These are phyloP conservation scores for Delichon dasypus DNA, from an alignment of 2,797 vertebrate species.

Conservation along the genomic window DNA sequence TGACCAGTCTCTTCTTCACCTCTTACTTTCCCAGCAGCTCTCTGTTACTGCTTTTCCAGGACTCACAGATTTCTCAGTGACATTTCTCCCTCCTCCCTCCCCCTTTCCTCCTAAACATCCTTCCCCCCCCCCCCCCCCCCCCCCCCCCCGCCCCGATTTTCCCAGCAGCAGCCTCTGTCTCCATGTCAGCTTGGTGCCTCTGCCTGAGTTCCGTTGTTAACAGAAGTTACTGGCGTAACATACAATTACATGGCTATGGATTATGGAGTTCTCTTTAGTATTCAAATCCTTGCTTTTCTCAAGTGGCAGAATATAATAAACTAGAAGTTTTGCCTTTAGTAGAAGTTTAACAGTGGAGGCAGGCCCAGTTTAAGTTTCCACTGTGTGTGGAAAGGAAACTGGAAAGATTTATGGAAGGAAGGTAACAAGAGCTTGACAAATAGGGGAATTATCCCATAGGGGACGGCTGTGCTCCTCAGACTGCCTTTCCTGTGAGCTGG, in stretches of 20 bases:
- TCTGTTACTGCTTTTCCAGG: neutral
- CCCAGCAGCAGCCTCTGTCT: neutral
- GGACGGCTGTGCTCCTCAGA: neutral
- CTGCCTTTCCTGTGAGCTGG: neutral
- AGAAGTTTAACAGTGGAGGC: neutral
- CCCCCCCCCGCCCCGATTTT: too few species aligned
- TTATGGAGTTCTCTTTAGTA: slow-evolving; percentile 1
- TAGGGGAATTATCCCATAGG: neutral
- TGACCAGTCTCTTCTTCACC: neutral
- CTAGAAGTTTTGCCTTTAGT: neutral
- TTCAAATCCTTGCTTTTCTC: slow-evolving; percentile 17
- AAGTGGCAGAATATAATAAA: neutral
- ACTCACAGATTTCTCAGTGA: neutral
- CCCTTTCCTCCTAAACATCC: neutral
- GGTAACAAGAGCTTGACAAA: slow-evolving; percentile 4
- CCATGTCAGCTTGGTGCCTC: neutral
- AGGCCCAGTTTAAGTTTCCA: neutral
- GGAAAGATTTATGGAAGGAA: slow-evolving; percentile 40
- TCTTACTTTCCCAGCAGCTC: neutral
- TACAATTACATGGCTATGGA: neutral
- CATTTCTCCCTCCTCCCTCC: neutral
- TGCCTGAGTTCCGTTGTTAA: neutral
- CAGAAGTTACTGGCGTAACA: neutral
- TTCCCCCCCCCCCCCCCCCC: too few species aligned
- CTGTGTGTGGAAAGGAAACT: neutral